Conservation (phyloP, 2,113 vertebrate genomes). For the Variabilichromis moorii region DNA sequence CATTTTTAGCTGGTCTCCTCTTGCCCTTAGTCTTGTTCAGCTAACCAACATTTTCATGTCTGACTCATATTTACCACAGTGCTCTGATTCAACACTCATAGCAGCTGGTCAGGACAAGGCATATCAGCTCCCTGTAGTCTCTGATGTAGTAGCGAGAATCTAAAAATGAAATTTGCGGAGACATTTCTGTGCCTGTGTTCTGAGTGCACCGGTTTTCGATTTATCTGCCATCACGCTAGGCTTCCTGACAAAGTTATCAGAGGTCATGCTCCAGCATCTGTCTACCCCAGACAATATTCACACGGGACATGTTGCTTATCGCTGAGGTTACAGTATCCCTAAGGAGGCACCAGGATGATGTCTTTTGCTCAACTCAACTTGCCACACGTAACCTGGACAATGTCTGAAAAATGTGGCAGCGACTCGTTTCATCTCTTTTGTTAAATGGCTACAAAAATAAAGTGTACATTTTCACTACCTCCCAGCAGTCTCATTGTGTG, state of each 20-base stretch:
- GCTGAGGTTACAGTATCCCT: neutral
- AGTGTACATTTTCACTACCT: neutral
- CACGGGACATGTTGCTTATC: slow-evolving; percentile 15
- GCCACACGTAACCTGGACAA: neutral
- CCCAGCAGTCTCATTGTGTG: neutral
- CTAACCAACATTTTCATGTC: slow-evolving; percentile 37
- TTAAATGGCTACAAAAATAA: neutral
- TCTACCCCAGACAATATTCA: slow-evolving; percentile 21
- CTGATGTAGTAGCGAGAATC: neutral
- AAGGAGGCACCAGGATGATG: neutral
- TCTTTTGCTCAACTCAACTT: neutral
- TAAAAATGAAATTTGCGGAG: neutral
- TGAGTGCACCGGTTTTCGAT: neutral
- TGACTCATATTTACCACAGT: slow-evolving; percentile 29
- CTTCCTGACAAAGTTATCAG: slow-evolving; percentile 45
- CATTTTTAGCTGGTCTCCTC: slow-evolving; percentile 45
- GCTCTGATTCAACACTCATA: slow-evolving; percentile 26
- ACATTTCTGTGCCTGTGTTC: neutral
- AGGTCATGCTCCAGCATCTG: slow-evolving; percentile 45
- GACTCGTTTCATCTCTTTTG: neutral
- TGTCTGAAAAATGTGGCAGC: neutral
- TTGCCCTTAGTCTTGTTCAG: slow-evolving; percentile 38
- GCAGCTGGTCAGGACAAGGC: slow-evolving; percentile 12
- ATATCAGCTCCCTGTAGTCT: neutral
- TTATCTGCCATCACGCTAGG: slow-evolving; percentile 30